Base-by-base conservation (phyloP, 2,888 invertebrate genomes). In the Tolmerus cingulatus region DNA sequence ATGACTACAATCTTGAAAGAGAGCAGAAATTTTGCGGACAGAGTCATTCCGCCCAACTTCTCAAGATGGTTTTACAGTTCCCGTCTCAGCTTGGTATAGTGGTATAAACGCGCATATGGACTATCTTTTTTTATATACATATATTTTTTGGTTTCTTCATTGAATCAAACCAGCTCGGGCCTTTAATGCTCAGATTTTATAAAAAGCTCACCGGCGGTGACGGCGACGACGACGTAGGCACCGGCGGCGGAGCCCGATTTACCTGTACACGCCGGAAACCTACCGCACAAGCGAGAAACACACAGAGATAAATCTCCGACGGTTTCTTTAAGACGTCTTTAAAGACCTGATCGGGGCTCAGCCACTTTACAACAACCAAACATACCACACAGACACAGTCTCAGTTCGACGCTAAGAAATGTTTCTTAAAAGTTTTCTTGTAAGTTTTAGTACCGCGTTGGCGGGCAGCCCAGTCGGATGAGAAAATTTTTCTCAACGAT, bases 391-490 rank as follows among this genome's bases (percentile, higher is more conserved):
- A 16, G 23, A 66, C 4, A 27, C 37, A 5, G 12, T 57, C 37
- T 66, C 9, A 37, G 27, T 12, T 3, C 5, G 66, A 66, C 66
- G 12, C 27, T 9, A 66, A 84, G 82, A 57, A 34, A 84, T 57
- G 37, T 84, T 85, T 81, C 77, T 86, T 66, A 19, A 46, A 46
- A 66, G 12, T n/a, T 66, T 66, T 66, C 66, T 66, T 66, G 66
- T 88, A 85, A 79, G 76, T 88, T 88, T 88, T 87, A 89, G 89
- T 89, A 85, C 88, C 87, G 88, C 88, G 89, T 89, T 89, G 89
- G 88, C 88, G 89, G 88, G 89, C 88, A 88, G 87, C 88, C 87
- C 87, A 88, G 87, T 85, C 89, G 87, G 88, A 87, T 87, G 86
- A 76, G 34, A 46, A 76, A 76, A 37, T 9, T 76, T 86, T 86